Base-by-base conservation (phyloP, 1,140 invertebrate species). In the Ridgeia piscesae region DNA sequence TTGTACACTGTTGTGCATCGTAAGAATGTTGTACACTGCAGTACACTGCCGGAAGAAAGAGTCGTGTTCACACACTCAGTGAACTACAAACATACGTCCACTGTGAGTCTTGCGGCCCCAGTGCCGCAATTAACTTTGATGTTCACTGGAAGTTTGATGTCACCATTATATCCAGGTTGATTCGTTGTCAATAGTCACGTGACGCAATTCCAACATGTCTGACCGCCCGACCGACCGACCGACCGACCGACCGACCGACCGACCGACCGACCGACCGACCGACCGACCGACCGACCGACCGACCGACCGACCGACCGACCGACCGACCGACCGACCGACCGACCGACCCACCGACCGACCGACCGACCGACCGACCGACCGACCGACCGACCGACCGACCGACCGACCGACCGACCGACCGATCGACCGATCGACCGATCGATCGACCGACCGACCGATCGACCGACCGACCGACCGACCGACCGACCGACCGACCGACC, bases 321-420 rank as follows among this genome's bases (percentile, higher is more conserved):
- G 48, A 50, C 48, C 48, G 48, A 50, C n/a, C n/a, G n/a, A n/a
- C n/a, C n/a, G n/a, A 77, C 58, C 58, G 58, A 77, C 58, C 58
- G 58, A 77, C 58, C 58, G 58, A 77, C 58, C 58, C 8, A 77
- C 58, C 58, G 58, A 77, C 58, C 58, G 58, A 77, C 58, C 58
- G 58, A 77, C 58, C 58, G 58, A 77, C 58, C 58, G 58, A 50
- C 48, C 48, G 48, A 50, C 48, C 48, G 48, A 50, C n/a, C n/a
- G n/a, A 77, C 58, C 58, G 58, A 77, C 58, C 58, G 58, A 77
- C 58, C 58, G 58, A 77, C 58, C 58, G 58, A 77, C 58, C 58
- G 58, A 77, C 58, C 58, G 58, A 77, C 58, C 58, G 58, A 77
- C 58, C 58, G 58, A 77, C 58, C 58, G 58, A 50, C 48, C 48